These are phyloP conservation scores for Brachypodius melanocephalos DNA, from an alignment of 2,113 vertebrate genomes.

Conservation along the genomic window DNA sequence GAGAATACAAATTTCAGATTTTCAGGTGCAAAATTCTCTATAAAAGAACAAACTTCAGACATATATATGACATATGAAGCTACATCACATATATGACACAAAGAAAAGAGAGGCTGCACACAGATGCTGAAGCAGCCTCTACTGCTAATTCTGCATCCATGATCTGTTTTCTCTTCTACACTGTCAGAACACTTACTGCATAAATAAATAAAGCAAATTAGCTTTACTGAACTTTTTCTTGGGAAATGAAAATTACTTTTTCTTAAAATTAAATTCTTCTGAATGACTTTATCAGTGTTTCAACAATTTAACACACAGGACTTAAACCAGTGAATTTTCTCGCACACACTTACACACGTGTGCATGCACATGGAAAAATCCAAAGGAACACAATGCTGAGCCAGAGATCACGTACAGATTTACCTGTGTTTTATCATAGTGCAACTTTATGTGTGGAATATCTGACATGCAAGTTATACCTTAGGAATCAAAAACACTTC, in stretches of 20 bases:
- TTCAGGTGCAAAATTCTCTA: background rate
- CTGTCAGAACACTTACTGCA: background rate
- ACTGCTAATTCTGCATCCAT: background rate
- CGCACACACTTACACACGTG: rapidly evolving
- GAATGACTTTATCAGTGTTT: background rate
- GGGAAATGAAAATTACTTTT: background rate
- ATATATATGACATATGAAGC: background rate
- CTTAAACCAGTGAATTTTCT: background rate
- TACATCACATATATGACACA: background rate
- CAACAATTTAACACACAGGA: background rate
- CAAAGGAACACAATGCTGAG: background rate
- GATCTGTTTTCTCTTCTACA: background rate
- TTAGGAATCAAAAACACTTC: background rate
- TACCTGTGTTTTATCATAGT: background rate
- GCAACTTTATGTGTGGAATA: background rate
- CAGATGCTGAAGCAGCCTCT: background rate
- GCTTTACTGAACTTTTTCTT: background rate
- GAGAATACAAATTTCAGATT: background rate
- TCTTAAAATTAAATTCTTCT: background rate
- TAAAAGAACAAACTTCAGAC: background rate
- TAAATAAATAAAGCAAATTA: background rate
- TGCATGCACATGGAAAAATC: background rate
- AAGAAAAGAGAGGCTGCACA: background rate
- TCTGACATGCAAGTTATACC: background rate
- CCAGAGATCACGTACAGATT: background rate